A percentile compares a stretch with the other conserved stretches of the same genome.
Conservation (phyloP, 2,797 vertebrate genomes). For the Prionace glauca region DNA sequence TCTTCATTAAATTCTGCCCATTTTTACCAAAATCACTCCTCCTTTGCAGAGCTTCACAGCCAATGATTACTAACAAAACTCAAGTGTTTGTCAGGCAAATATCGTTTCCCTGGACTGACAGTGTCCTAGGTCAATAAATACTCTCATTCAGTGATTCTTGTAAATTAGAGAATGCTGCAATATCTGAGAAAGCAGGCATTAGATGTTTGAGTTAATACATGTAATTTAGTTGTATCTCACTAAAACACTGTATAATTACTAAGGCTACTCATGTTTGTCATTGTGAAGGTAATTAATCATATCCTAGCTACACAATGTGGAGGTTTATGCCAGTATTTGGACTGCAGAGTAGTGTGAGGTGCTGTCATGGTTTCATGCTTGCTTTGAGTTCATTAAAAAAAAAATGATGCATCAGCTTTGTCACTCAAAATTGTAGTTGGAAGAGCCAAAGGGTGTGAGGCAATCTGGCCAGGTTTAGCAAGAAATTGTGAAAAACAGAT, state of each 20-base stretch:
- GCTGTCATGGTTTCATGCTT: not conserved
- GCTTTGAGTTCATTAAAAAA: conserved; percentile 9
- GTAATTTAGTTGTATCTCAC: conserved; percentile 34
- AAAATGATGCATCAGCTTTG: not conserved
- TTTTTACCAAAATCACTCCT: not conserved
- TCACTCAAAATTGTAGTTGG: conserved; percentile 33
- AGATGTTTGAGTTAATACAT: conserved; percentile 29
- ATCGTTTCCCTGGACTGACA: not conserved
- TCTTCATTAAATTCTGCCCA: not conserved
- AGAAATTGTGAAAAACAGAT: conserved; percentile 42
- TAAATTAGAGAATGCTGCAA: conserved; percentile 12
- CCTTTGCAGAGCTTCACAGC: not conserved
- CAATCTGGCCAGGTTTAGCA: conserved; percentile 41
- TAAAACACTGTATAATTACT: conserved; percentile 6
- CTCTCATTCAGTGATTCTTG: not conserved
- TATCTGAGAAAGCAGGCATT: conserved; percentile 10
- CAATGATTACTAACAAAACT: not conserved
- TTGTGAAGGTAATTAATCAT: conserved; percentile 19
- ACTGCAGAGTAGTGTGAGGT: not conserved
- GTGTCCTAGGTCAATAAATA: conserved; percentile 7
- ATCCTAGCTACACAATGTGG: not conserved
- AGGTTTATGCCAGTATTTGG: conserved; percentile 10
- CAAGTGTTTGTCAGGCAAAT: conserved; percentile 17
- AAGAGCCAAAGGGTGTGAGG: conserved; percentile 44
- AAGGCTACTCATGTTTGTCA: conserved; percentile 23